Evolutionary conservation across 2,113 vertebrate genomes (phyloP), one percentile per base, ranked within the genome.

Genomic region (Heteronetta atricapilla): DNA sequence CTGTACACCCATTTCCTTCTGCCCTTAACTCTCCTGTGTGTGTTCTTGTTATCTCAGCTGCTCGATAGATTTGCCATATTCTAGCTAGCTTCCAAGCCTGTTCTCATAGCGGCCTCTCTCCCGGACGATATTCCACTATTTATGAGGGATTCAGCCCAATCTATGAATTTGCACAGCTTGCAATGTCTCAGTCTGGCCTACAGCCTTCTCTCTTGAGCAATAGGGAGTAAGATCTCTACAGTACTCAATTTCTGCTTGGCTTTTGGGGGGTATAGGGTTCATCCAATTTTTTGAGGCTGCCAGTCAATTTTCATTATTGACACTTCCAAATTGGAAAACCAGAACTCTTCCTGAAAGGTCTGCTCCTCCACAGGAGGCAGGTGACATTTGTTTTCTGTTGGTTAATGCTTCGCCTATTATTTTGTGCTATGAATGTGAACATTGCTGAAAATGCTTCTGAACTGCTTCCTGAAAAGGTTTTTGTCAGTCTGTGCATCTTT

Each of bases 21-120:
- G 93, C 90, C 73, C 93, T 95, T 95, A 95, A 87, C 63, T 95
- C 63, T 97, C 64, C 93, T 87, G 89, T 1, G 10, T 97, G 93
- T 91, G 94, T 93, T 97, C 96, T 97, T 97, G 96, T 97, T 97
- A 95, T 96, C 96, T 97, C 97, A 97, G 96, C 97, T 97, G 97
- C 89, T 95, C 6, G 0, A 93, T 86, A 85, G 85, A 91, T 96
- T 95, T 94, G 93, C 80, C 67, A 44, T 67, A 75, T 89, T 96
- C 76, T 69, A 94, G 85, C 69, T 80, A 66, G 82, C 79, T 93
- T 94, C 89, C 93, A 91, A 88, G 89, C 48, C 60, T 63, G 59
- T 67, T 94, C 89, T 86, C 52, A 25, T 60, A 84, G 60, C 25
- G 3, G 48, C 60, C 48, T 81, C 88, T 83, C 62, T 87, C 86